phyloP scores from a whole-genome alignment of 1,140 invertebrate genomes.

The Ephestia elutella region DNA sequence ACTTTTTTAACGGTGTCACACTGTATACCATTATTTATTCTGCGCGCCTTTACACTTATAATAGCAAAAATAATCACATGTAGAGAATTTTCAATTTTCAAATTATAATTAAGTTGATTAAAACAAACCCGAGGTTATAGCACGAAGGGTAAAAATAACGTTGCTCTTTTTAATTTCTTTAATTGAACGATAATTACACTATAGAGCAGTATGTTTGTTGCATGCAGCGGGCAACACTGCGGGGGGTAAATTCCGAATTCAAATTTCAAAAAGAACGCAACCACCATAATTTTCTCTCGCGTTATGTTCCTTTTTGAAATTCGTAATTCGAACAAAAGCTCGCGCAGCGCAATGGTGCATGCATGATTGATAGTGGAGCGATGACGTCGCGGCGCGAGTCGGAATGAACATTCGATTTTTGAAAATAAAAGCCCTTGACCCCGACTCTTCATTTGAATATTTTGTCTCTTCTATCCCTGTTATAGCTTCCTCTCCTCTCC shows the following conservation, averaged over 20 bases:
- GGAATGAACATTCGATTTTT: slow-evolving; percentile 48
- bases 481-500: too few relatives aligned
- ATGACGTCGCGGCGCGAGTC: slow-evolving; percentile 52
- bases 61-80: background rate
- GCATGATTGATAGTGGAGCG: slow-evolving; percentile 66
- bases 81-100: background rate
- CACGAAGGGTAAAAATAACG: slow-evolving; percentile 20
- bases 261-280: slow-evolving; percentile 54
- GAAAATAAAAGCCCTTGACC: slow-evolving; percentile 65
- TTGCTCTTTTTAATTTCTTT: slow-evolving; percentile 52
- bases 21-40: slow-evolving; percentile 50
- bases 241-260: slow-evolving; percentile 39
- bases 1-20: slow-evolving; percentile 71
- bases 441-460: slow-evolving; percentile 16
- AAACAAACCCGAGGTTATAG: background rate
- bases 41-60: slow-evolving; percentile 8
- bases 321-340: slow-evolving; percentile 67
- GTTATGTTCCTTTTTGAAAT: slow-evolving; percentile 65
- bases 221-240: slow-evolving; percentile 32
- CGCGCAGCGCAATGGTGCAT: slow-evolving; percentile 64
- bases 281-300: slow-evolving; percentile 60
- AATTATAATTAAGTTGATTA: background rate
- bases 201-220: slow-evolving; percentile 24
- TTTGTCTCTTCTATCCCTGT: slow-evolving; percentile 6
- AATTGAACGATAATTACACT: slow-evolving; percentile 49